Evolutionary conservation across 2,797 vertebrate genomes (phyloP).

Genomic region (Pangasius djambal): DNA sequence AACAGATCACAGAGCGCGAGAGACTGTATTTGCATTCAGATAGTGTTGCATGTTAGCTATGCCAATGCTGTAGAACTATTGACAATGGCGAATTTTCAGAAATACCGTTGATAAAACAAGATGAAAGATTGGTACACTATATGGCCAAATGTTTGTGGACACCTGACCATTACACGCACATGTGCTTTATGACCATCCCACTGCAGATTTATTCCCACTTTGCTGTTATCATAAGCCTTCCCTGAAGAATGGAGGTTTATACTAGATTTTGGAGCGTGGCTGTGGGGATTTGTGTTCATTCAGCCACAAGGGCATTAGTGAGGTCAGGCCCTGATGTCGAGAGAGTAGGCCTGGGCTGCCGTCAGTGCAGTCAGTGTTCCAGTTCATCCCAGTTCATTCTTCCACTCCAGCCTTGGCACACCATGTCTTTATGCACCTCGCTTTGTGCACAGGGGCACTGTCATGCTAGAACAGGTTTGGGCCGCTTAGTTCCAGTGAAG

Average conservation of each 20-base stretch:
- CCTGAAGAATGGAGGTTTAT: too few relatives aligned
- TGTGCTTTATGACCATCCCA: not conserved
- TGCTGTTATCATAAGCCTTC: not conserved
- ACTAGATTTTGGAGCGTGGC: not conserved
- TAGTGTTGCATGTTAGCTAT: too few relatives aligned
- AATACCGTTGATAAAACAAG: not conserved
- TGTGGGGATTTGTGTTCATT: not conserved
- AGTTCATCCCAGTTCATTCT: too few relatives aligned
- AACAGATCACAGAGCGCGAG: too few relatives aligned
- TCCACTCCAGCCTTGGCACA: too few relatives aligned
- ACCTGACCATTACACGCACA: too few relatives aligned
- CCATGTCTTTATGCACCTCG: too few relatives aligned
- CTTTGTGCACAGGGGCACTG: too few relatives aligned
- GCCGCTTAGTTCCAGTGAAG: too few relatives aligned
- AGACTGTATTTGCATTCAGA: not conserved
- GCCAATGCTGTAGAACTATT: not conserved
- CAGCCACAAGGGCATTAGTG: not conserved
- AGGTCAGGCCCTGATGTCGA: not conserved
- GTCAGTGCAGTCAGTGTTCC: too few relatives aligned
- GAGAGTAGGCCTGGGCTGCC: too few relatives aligned
- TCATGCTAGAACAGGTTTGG: too few relatives aligned
- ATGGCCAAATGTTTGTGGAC: not conserved
- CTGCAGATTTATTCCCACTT: not conserved
- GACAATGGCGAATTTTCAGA: not conserved
- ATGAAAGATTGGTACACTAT: not conserved